Evolutionary conservation across 2,888 invertebrate species (phyloP).

Genomic region (Tetanocera ferruginea): DNA sequence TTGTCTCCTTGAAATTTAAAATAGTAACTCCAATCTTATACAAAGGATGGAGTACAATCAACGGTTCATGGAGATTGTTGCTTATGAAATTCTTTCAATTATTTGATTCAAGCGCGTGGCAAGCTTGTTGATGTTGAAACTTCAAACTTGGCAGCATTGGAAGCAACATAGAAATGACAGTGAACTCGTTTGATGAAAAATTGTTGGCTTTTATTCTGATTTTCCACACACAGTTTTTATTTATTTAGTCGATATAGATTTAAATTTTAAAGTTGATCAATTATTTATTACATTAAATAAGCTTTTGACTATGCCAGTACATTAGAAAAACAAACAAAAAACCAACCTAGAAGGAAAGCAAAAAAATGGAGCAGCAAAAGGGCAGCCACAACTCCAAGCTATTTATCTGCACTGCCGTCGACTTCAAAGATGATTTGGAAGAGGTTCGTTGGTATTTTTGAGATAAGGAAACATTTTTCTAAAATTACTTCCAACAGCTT

Average conservation of each 20-base stretch:
- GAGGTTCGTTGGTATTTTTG: conserved; percentile 75
- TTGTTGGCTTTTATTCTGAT: conserved; percentile 44
- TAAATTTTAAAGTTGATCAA: conserved; percentile 42
- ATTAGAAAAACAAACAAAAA: conserved; percentile 15
- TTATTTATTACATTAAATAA: conserved; percentile 39
- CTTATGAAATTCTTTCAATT: no score
- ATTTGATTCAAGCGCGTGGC: neutral
- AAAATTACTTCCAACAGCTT: neutral
- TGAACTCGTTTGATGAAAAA: conserved; percentile 47
- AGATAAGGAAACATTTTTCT: no score
- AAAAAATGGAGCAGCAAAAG: conserved; percentile 66
- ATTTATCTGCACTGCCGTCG: conserved; percentile 85
- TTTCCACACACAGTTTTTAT: conserved; percentile 41
- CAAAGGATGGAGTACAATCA: no score
- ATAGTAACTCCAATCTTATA: no score
- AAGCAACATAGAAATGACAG: conserved; percentile 14
- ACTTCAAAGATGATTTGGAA: conserved; percentile 91
- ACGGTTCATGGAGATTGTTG: no score
- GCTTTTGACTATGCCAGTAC: conserved; percentile 13
- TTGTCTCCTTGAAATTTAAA: no score
- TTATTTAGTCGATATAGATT: conserved; percentile 44
- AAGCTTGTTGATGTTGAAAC: neutral
- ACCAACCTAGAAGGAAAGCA: conserved; percentile 6
- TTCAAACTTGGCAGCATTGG: conserved; percentile 20
- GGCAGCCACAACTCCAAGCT: conserved; percentile 74